Percentiles rank a stretch among this genome's conserved stretches.
These are phyloP conservation scores for Galeruca laticollis DNA, from an alignment of 2,888 invertebrate species.

Conservation along the genomic window DNA sequence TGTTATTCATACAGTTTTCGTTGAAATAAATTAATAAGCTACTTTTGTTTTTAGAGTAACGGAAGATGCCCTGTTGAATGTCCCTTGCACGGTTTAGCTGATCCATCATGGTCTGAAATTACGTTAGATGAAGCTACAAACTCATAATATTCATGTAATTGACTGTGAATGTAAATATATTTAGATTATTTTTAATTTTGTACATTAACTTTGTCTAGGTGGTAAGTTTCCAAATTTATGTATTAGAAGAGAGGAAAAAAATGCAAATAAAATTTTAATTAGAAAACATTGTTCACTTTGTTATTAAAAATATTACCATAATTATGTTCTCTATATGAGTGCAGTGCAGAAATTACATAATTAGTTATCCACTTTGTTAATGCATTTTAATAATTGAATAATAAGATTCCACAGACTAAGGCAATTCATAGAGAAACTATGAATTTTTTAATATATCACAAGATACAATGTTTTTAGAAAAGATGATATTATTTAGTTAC, in stretches of 20 bases:
- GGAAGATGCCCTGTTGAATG: constrained; percentile 62
- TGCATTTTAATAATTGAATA: too few species aligned
- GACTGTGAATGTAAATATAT: constrained; percentile 13
- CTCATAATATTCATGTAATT: constrained; percentile 17
- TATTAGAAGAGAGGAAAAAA: neutral
- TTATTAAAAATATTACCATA: too few species aligned
- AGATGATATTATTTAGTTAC: too few species aligned
- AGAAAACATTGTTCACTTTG: neutral
- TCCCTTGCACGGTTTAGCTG: constrained; percentile 57
- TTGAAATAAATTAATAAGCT: neutral
- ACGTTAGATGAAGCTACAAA: constrained; percentile 36
- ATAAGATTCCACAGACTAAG: too few species aligned
- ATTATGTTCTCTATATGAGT: too few species aligned
- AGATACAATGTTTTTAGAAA: too few species aligned
- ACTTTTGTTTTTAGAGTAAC: constrained; percentile 56
- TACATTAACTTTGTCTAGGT: constrained; percentile 9
- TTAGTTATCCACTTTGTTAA: too few species aligned
- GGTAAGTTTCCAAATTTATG: neutral
- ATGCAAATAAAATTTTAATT: neutral
- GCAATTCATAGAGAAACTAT: too few species aligned
- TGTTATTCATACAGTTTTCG: neutral
- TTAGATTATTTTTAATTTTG: constrained; percentile 12
- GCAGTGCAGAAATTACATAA: too few species aligned
- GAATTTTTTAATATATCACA: too few species aligned
- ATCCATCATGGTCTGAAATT: constrained; percentile 50